Base-by-base conservation (phyloP, 2,888 invertebrate genomes). In the Dryadula phaetusa region DNA sequence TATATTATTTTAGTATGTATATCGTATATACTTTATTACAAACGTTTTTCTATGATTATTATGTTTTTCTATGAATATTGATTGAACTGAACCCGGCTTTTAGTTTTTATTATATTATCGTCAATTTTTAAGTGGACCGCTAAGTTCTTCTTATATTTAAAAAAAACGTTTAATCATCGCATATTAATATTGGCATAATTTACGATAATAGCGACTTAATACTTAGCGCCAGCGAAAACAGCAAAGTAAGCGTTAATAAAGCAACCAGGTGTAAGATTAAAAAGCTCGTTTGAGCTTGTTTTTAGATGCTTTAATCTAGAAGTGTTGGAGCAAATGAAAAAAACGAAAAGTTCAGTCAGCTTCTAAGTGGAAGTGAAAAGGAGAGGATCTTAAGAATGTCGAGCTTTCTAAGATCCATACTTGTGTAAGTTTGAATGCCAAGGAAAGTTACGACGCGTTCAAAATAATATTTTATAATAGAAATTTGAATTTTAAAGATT, bases 321-420 rank as follows among this genome's bases (percentile, higher is more conserved):
- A 47, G 64, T 65, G 64, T 65, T 60, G 49, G 32, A 60, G 49
- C 20, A 40, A 52, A 46, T 25, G 37, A 49, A 60, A 56, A 8
- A 64, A 49, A 40, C 28, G 25, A 58, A 56, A 64, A 60, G 42
- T 60, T 49, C 40, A 42, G n/a, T 28, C n/a, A 49, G 18, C 54
- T 58, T 14, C 32, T n/a, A 10, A 56, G 40, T 64, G n/a, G 46
- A 56, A 40, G 18, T 40, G 42, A 65, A 65, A 65, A 49, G 12
- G 42, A 60, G 65, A 65, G 60, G 40, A 65, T 65, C 60, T 65
- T 52, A 47, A 56, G 28, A 60, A 52, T 52, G 65, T 60, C 12
- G 28, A 44, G 60, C 44, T 60, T 60, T 60, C 60, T 60, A 60
- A 46, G 44, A 44, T 46, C 46, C 42, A 44, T 14, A 60, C 46